These are phyloP conservation scores for Peromyscus eremicus DNA, from an alignment of 2,797 vertebrate genomes.

Conservation along the genomic window DNA sequence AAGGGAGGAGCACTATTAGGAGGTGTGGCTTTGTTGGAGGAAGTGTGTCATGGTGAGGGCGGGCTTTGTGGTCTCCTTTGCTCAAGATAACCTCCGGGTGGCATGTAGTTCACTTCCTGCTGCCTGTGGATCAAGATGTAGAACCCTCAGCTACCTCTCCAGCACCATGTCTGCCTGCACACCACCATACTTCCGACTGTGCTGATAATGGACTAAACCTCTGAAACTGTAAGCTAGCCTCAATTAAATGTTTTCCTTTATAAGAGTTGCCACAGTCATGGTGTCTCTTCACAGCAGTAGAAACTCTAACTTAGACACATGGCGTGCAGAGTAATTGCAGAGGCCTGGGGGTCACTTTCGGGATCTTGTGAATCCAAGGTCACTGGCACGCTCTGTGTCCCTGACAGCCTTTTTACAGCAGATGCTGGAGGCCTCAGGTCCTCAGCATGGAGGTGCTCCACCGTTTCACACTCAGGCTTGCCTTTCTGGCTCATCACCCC, in stretches of 20 bases:
- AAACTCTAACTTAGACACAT: background rate
- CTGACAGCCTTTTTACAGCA: background rate
- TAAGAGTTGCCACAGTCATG: background rate
- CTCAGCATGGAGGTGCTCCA: too few species aligned
- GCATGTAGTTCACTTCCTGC: background rate
- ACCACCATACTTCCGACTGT: background rate
- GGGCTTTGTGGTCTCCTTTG: background rate
- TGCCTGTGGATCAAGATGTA: background rate
- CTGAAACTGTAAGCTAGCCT: background rate
- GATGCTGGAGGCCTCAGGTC: background rate
- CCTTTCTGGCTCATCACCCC: background rate
- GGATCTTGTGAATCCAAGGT: background rate
- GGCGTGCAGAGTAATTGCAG: background rate
- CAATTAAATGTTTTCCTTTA: background rate
- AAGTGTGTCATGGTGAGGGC: background rate
- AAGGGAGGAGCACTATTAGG: background rate
- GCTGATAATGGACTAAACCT: background rate
- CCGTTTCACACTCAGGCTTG: background rate
- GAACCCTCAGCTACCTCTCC: background rate
- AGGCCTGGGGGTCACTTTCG: background rate
- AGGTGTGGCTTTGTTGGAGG: background rate
- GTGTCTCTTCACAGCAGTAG: background rate
- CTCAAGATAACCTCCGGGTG: background rate
- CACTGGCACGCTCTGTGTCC: background rate
- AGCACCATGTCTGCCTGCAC: background rate